Base-by-base conservation (phyloP, 2,797 vertebrate genomes). In the Mareca strepera region DNA sequence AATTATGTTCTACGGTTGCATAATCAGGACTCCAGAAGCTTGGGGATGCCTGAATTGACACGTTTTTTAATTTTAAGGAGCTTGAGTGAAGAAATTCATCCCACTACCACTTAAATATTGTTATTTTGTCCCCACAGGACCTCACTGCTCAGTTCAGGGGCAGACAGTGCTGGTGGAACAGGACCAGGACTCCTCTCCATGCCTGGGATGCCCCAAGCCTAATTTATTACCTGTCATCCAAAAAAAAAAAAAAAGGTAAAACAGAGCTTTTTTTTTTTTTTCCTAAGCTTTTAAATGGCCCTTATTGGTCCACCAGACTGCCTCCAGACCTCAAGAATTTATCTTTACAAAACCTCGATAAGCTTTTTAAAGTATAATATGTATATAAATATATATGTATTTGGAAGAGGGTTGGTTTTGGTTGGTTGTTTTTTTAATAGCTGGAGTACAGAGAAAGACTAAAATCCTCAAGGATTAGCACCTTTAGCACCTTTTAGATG, bases 31-130 rank as follows among this genome's bases (percentile, higher is more conserved):
- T 86, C 52, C 55, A 63, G 48, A 83, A 93, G 60, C 66, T 91
- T 37, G 48, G 46, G 58, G 55, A 76, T 88, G 59, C 56, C 77
- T 88, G 44, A 85, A 70, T 86, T 80, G 72, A 83, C 62, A 81
- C 26, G 68, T 75, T 78, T 86, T 88, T 94, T 7, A 73, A 81
- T 92, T 92, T 83, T 69, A 79, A 95, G 48, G 69, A 78, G 76
- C 53, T 52, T 22, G 26, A 73, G 37, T 84, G 87, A 90, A 79
- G 73, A 86, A 91, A 91, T 52, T 86, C 69, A 90, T 44, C 52
- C 59, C 52, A 82, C n/a, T 12, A 73, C 37, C 43, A 46, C 50
- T 75, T 59, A 46, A 39, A 44, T 66, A 64, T 9, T 87, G n/a
- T n/a, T 62, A 21, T 62, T 85, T 66, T 91, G 37, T 86, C 48